Conservation (phyloP, 2,888 invertebrate genomes). For the Orthosia gothica region DNA sequence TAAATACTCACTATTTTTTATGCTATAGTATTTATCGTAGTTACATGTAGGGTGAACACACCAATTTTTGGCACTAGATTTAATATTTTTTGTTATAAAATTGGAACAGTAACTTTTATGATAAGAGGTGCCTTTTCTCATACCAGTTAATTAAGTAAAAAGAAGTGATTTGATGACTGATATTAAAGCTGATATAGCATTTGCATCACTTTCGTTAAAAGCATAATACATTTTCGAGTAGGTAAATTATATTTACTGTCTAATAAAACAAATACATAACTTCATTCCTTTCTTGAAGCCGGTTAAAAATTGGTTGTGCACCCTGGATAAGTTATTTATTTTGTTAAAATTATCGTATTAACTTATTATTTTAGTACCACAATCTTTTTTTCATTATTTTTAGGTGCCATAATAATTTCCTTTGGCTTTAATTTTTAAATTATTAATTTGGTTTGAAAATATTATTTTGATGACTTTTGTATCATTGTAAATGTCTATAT, state of each 20-base stretch:
- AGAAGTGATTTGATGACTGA: slow-evolving; percentile 2
- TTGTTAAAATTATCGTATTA: slow-evolving; percentile 15
- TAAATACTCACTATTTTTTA: slow-evolving; percentile 58
- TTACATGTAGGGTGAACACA: slow-evolving; percentile 10
- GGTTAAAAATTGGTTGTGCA: slow-evolving; percentile 15
- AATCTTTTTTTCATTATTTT: slow-evolving; percentile 8
- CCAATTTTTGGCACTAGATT: slow-evolving; percentile 2
- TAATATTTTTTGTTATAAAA: not conserved
- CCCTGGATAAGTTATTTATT: slow-evolving; percentile 6
- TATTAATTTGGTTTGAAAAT: not conserved
- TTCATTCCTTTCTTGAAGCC: no score
- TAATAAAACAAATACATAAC: no score
- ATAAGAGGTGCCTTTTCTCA: not conserved
- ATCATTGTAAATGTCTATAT: slow-evolving; percentile 23
- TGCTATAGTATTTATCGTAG: slow-evolving; percentile 27
- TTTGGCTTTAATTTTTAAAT: slow-evolving; percentile 48
- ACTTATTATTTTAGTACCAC: slow-evolving; percentile 41
- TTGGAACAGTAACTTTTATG: no score
- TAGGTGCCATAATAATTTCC: slow-evolving; percentile 50
- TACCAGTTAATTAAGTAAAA: not conserved
- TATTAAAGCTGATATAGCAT: not conserved
- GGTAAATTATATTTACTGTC: not conserved
- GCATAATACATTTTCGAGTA: not conserved
- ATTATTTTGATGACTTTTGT: slow-evolving; percentile 9
- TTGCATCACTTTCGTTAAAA: not conserved